Conservation (phyloP, 2,797 vertebrate genomes). For the Microctenopoma stevenorrisi region DNA sequence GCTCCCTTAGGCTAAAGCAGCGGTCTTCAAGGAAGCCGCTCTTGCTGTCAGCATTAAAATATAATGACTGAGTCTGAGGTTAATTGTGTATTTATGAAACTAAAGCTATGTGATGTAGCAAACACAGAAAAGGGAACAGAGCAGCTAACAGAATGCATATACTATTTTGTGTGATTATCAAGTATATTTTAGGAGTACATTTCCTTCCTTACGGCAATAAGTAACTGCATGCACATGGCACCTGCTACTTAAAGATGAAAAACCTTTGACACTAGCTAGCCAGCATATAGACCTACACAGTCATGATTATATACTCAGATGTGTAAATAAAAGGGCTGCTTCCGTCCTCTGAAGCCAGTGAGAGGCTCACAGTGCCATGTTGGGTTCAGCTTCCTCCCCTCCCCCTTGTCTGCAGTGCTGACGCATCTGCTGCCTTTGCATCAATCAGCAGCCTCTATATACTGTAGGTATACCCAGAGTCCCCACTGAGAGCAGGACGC, state of each 20-base stretch:
- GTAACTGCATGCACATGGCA: conserved; percentile 27
- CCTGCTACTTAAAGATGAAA: conserved; percentile 27
- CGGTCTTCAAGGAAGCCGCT: conserved; percentile 6
- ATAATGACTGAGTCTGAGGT: conserved; percentile 73
- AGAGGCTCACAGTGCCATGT: conserved; percentile 77
- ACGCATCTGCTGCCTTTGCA: conserved; percentile 91
- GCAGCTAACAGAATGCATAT: neutral
- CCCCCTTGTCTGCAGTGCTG: conserved; percentile 87
- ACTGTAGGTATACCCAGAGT: conserved; percentile 86
- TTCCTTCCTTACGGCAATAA: conserved; percentile 31
- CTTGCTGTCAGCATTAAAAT: conserved; percentile 30
- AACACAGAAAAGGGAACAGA: conserved; percentile 4
- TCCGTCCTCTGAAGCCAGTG: conserved; percentile 63
- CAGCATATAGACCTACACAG: conserved; percentile 21
- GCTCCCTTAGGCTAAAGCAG: conserved; percentile 36
- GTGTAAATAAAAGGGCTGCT: conserved; percentile 67
- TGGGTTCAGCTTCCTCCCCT: conserved; percentile 91
- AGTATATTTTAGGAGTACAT: conserved; percentile 21
- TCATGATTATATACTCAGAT: conserved; percentile 33
- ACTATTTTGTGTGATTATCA: neutral
- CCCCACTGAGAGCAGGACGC: conserved; percentile 83
- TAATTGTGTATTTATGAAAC: conserved; percentile 82
- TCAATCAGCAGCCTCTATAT: conserved; percentile 92
- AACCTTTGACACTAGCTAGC: conserved; percentile 24
- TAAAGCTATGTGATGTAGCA: conserved; percentile 9